Evolutionary conservation across 2,888 invertebrate species (phyloP).

Genomic region (Caenorhabditis macrosperma): DNA sequence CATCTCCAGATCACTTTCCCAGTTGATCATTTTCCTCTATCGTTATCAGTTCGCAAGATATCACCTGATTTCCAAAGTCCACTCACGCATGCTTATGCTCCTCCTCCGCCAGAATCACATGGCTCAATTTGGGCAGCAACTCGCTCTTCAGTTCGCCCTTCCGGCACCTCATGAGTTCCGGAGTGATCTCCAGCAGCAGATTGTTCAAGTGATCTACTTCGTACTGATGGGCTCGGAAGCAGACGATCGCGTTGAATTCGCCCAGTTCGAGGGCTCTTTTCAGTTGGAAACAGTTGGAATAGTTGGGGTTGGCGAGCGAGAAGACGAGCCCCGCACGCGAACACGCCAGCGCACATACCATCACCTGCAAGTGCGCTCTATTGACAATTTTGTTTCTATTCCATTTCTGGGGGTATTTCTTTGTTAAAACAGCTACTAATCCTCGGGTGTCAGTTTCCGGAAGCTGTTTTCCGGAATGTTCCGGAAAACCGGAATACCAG

Average conservation of each 20-base stretch:
- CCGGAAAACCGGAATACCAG: no score
- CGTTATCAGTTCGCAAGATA: no score
- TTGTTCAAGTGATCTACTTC: slow-evolving; percentile 67
- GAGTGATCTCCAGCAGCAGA: slow-evolving; percentile 70
- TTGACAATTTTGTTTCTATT: no score
- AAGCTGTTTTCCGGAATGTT: no score
- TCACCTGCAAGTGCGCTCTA: slow-evolving; percentile 64
- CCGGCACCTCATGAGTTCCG: slow-evolving; percentile 69
- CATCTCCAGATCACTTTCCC: no score
- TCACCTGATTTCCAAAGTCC: no score
- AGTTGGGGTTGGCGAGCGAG: slow-evolving; percentile 76
- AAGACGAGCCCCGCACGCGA: slow-evolving; percentile 81
- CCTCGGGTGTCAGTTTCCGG: no score
- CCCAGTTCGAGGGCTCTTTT: slow-evolving; percentile 74
- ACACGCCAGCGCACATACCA: slow-evolving; percentile 73
- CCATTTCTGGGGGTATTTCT: no score
- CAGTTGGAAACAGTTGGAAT: slow-evolving; percentile 65
- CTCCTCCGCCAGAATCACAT: slow-evolving; percentile 80
- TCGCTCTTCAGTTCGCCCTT: slow-evolving; percentile 73
- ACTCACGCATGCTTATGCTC: slow-evolving; percentile 78
- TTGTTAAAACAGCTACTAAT: no score
- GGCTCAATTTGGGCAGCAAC: slow-evolving; percentile 80
- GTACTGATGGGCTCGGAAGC: slow-evolving; percentile 76
- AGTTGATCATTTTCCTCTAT: no score
- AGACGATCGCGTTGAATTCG: slow-evolving; percentile 80